Conservation (phyloP, 2,113 vertebrate species). For the Ammodytes dubius region DNA sequence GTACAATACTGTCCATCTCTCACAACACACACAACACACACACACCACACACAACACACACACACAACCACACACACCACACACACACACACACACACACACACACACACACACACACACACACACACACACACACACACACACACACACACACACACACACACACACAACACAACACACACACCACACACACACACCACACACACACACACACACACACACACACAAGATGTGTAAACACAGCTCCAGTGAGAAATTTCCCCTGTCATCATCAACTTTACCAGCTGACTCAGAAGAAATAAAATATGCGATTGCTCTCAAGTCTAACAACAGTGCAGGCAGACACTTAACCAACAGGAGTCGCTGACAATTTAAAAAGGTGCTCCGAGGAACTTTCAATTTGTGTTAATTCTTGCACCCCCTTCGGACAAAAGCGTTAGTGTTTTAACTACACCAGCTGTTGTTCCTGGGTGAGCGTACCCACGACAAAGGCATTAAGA, state of each 20-base stretch:
- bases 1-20: background rate
- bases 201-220: background rate
- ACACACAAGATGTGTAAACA: conserved; percentile 2
- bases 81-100: background rate
- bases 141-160: background rate
- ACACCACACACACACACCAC: background rate
- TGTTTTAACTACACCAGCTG: too few species aligned
- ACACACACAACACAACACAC: background rate
- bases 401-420: too few species aligned
- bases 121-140: background rate
- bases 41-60: conserved; percentile 2
- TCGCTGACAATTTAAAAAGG: background rate
- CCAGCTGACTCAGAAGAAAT: conserved; percentile 42
- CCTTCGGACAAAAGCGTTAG: too few species aligned
- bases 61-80: background rate
- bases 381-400: too few species aligned
- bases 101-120: background rate
- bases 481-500: too few species aligned
- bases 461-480: too few species aligned
- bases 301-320: background rate
- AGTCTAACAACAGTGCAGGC: background rate
- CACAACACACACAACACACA: background rate
- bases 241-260: conserved; percentile 21
- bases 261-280: conserved; percentile 36
- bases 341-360: background rate